Evolutionary conservation across 2,113 vertebrate species (phyloP).

Genomic region (Gasterosteus aculeatus): DNA sequence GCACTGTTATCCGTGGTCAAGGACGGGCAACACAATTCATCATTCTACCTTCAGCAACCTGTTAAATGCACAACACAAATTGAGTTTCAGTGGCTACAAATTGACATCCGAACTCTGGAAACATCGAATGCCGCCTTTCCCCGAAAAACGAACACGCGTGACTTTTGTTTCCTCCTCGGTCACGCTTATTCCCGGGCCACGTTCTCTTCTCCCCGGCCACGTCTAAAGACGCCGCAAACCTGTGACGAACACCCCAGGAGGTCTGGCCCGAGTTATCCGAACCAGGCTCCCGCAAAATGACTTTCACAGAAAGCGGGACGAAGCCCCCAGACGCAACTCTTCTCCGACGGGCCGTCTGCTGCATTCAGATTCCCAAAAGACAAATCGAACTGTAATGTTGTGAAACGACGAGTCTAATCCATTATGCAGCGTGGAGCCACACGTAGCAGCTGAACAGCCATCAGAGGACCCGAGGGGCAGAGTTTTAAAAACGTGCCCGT

Average conservation of each 20-base stretch:
- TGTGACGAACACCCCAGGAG: slow-evolving; percentile 45
- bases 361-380: slow-evolving; percentile 32
- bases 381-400: not conserved
- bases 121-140: not conserved
- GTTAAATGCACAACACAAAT: not conserved
- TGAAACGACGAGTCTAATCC: slow-evolving; percentile 16
- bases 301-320: slow-evolving; percentile 50
- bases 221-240: slow-evolving; percentile 31
- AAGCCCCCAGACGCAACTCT: slow-evolving; percentile 22
- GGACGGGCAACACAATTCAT: not conserved
- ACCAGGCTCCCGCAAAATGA: slow-evolving; percentile 49
- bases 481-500: slow-evolving; percentile 30
- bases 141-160: not conserved
- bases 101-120: slow-evolving; percentile 18
- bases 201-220: slow-evolving; percentile 1
- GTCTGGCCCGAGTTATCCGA: slow-evolving; percentile 30
- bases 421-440: slow-evolving; percentile 8
- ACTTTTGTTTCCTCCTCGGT: slow-evolving; percentile 11
- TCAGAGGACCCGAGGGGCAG: slow-evolving; percentile 1
- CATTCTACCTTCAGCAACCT: not conserved
- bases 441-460: not conserved
- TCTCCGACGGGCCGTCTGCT: slow-evolving; percentile 32
- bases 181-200: slow-evolving; percentile 3
- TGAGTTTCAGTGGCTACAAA: not conserved
- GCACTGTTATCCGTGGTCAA: slow-evolving; percentile 5